Evolutionary conservation across 2,797 vertebrate genomes (phyloP).

Genomic region (Meriones psammophilus): DNA sequence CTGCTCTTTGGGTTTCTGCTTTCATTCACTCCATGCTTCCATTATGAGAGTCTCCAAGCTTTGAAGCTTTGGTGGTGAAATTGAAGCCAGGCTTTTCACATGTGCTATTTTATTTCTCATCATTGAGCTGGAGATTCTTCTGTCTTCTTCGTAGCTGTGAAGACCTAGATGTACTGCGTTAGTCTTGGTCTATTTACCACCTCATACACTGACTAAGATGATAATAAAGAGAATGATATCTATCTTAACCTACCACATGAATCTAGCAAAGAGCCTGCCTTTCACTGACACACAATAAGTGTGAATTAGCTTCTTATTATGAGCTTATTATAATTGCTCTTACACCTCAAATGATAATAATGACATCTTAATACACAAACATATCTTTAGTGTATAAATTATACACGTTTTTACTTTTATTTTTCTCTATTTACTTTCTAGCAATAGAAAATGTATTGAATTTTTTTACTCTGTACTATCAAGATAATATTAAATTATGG

Average conservation of each 20-base stretch:
- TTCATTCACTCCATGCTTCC: background rate
- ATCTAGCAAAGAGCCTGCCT: background rate
- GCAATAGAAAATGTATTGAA: background rate
- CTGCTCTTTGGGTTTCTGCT: background rate
- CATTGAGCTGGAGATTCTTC: slow-evolving; percentile 18
- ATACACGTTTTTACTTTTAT: background rate
- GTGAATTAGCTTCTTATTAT: background rate
- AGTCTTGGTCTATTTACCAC: background rate
- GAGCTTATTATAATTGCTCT: background rate
- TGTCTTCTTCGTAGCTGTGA: background rate
- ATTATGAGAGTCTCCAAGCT: background rate
- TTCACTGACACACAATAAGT: background rate
- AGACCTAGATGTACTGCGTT: background rate
- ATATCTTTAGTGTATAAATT: background rate
- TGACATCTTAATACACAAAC: background rate
- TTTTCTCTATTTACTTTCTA: slow-evolving; percentile 20
- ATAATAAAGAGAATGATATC: background rate
- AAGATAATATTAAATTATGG: background rate
- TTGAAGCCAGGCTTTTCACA: background rate
- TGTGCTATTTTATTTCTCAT: background rate
- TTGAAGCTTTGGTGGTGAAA: background rate
- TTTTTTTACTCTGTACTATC: background rate
- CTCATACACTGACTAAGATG: background rate
- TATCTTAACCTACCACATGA: background rate
- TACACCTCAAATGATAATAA: background rate